Evolutionary conservation across 2,113 vertebrate species (phyloP), one percentile per base, ranked within the genome.

Genomic region (Desmodus rotundus): DNA sequence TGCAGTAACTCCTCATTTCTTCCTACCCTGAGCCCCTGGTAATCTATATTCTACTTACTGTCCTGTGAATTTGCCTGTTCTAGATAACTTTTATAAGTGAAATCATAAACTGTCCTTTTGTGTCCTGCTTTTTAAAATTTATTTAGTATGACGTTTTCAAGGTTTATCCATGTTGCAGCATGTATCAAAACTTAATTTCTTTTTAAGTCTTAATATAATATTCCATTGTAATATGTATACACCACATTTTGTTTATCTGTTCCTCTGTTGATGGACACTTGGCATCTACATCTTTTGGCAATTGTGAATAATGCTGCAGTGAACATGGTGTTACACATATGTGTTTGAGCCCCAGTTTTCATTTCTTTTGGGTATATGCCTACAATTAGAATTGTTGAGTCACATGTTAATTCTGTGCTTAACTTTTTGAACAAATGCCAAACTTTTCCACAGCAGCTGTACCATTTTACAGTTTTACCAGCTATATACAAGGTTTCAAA

Each of bases 341-440:
- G 41, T 88, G 14, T 78, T 84, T 92, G 68, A 81, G 17, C 41
- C 13, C 4, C 26, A 56, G 33, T 68, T 88, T 91, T 68, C 67
- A 63, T 0, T 67, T 76, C 4, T 63, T 73, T 52, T 63, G 52
- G 15, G 19, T 68, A 20, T 56, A 58, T 90, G 56, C 50, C 47
- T 50, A 61, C 28, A 72, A 83, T 20, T 89, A 15, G 41, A 76
- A n/a, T 90, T 81, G 17, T 24, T 80, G 45, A 45, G 28, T 91
- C 17, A 85, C 80, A 38, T 20, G 19, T 11, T 93, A 73, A 78
- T 88, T 91, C 38, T 89, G 0, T 41, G 33, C 52, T 86, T 87
- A 76, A 67, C 20, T 92, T 73, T 86, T 45, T 86, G 87, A 93
- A 67, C 90, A 81, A 91, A 96, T 93, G n/a, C 33, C 68, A 80